Percentiles rank a stretch among this genome's conserved stretches.
Evolutionary conservation across 2,797 vertebrate genomes (phyloP).

Genomic region (Miichthys miiuy): DNA sequence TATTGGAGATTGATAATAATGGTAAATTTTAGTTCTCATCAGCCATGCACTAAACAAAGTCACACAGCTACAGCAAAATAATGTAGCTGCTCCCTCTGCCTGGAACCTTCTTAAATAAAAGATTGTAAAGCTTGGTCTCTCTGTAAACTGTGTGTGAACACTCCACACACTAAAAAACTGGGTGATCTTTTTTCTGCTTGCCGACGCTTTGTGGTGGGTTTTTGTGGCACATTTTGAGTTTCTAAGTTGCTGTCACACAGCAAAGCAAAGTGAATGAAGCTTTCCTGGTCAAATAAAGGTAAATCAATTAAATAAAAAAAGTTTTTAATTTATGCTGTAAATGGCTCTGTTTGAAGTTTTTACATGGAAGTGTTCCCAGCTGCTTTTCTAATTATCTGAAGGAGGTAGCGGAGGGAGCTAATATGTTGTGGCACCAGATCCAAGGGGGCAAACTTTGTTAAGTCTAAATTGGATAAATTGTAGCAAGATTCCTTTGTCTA

Average conservation of each 20-base stretch:
- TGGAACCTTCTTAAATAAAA: not conserved
- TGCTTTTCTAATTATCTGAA: not conserved
- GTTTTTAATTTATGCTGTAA: not conserved
- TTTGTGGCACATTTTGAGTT: not conserved
- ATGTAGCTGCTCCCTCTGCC: not conserved
- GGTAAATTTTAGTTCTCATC: not conserved
- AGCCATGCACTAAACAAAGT: not conserved
- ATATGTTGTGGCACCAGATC: not conserved
- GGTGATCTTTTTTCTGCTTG: not conserved
- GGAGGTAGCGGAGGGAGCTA: not conserved
- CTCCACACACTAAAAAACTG: not conserved
- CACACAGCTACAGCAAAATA: not conserved
- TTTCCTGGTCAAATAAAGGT: not conserved
- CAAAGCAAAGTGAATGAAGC: not conserved
- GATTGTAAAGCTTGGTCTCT: not conserved
- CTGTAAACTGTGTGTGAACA: not conserved
- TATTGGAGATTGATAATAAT: not conserved
- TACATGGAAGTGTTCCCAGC: not conserved
- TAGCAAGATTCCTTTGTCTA: not conserved
- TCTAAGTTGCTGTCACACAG: not conserved
- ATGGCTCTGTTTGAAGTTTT: not conserved
- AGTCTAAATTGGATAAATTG: not conserved
- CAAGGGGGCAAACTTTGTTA: not conserved
- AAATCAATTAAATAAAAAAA: not conserved
- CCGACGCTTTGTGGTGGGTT: not conserved